Base-by-base conservation (phyloP, 2,797 vertebrate species). In the Artibeus jamaicensis region DNA sequence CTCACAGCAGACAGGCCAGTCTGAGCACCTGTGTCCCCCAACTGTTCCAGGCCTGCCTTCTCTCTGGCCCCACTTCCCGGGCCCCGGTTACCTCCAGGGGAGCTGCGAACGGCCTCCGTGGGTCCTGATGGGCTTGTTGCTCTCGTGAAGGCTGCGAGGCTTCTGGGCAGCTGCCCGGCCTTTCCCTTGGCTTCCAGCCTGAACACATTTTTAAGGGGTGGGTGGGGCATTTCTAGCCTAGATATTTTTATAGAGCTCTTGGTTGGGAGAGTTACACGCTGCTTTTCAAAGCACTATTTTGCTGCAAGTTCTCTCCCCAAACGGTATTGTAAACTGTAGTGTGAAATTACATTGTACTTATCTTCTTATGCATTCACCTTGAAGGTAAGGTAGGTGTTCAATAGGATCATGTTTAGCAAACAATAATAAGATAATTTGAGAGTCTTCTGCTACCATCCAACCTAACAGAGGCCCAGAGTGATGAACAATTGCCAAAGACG, bases 191-290 rank as follows among this genome's bases (percentile, higher is more conserved):
- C 74, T 79, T 62, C 62, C 16, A 26, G 78, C 79, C 95, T 50
- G 85, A 55, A 53, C 11, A 29, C 77, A 93, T 96, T 93, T 97
- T 85, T 92, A 55, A 39, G 67, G 83, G 94, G 22, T 5, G 76
- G 85, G 62, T 96, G 88, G 77, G 94, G 93, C 88, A 86, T 92
- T 86, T 91, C 88, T 92, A 90, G 82, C 62, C 73, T 62, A 85
- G 94, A 85, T 62, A 1, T 85, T 81, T 84, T 91, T 73, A 39
- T 76, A 84, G 84, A 46, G 34, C n/a, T 86, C 74, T 39, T 32
- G 59, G 74, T 12, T 62, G 76, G 59, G 81, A 92, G 73, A 73
- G 6, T 37, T 24, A 86, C 50, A 67, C 4, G 24, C 34, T 57
- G 55, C 44, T 97, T 86, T 96, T 90, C 74, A 82, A 46, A 87